Evolutionary conservation across 2,888 invertebrate species (phyloP).

Genomic region (Trissoscelio sp.): DNA sequence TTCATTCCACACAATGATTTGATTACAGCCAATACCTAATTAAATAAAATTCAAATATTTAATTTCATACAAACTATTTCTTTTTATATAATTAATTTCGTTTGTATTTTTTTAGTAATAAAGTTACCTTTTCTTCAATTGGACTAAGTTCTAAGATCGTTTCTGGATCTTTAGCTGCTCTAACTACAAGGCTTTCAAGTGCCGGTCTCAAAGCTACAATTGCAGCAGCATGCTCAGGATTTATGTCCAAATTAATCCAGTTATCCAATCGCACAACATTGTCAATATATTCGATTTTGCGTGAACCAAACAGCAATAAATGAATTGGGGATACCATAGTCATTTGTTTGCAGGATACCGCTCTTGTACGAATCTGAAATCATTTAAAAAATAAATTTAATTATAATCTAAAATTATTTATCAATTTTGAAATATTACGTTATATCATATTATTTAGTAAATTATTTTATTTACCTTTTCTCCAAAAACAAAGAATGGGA

Average conservation of each 20-base stretch:
- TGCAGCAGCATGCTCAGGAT: slow-evolving; percentile 90
- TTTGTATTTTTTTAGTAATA: background rate
- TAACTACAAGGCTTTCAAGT: slow-evolving; percentile 92
- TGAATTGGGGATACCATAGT: slow-evolving; percentile 98
- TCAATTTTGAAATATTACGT: background rate
- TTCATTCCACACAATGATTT: slow-evolving; percentile 90
- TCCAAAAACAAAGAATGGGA: slow-evolving; percentile 98
- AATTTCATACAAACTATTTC: background rate
- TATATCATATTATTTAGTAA: slow-evolving; percentile 4
- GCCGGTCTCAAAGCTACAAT: slow-evolving; percentile 95
- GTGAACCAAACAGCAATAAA: slow-evolving; percentile 95
- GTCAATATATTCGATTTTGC: slow-evolving; percentile 92
- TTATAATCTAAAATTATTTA: background rate
- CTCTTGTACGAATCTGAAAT: slow-evolving; percentile 92
- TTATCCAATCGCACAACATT: slow-evolving; percentile 93
- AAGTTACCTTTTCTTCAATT: slow-evolving; percentile 86
- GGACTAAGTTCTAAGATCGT: slow-evolving; percentile 87
- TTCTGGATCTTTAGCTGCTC: slow-evolving; percentile 92
- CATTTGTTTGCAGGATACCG: slow-evolving; percentile 98
- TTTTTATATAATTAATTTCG: no score
- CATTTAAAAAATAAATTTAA: background rate
- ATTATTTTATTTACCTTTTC: slow-evolving; percentile 90
- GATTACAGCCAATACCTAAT: slow-evolving; percentile 88
- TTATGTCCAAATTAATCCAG: slow-evolving; percentile 96
- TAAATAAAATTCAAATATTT: background rate